These are phyloP conservation scores for Myotis daubentonii DNA, from an alignment of 2,797 vertebrate species.

Conservation along the genomic window DNA sequence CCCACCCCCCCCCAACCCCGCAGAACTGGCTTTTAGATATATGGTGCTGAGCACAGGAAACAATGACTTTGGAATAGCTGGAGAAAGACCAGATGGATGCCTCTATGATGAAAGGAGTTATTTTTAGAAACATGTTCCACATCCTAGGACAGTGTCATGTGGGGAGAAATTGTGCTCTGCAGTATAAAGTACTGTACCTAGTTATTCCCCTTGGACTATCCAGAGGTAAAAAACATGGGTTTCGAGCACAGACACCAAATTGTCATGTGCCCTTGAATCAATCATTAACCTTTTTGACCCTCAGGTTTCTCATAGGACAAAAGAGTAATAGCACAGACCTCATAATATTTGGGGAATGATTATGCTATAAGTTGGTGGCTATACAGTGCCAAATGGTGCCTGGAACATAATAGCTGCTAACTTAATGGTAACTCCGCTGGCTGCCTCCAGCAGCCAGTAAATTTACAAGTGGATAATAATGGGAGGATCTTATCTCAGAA, in stretches of 20 bases:
- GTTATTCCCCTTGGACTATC: not conserved
- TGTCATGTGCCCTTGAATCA: not conserved
- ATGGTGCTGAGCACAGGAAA: conserved; percentile 44
- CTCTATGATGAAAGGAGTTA: conserved; percentile 44
- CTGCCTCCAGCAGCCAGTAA: not conserved
- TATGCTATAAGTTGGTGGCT: not conserved
- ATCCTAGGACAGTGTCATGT: conserved; percentile 56
- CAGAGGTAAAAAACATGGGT: conserved; percentile 4
- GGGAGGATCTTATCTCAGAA: not conserved
- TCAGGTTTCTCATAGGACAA: not conserved
- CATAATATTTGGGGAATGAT: not conserved
- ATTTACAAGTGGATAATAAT: not conserved
- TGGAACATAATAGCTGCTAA: not conserved
- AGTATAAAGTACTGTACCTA: not conserved
- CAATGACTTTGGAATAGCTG: conserved; percentile 58
- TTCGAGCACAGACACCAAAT: not conserved
- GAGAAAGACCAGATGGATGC: conserved; percentile 74
- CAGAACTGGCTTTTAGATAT: conserved; percentile 22
- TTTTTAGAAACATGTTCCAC: conserved; percentile 78
- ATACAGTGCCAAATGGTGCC: not conserved
- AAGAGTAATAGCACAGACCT: not conserved
- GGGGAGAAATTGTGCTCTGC: conserved; percentile 41
- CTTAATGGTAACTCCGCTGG: not conserved
- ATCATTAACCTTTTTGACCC: conserved; percentile 8
- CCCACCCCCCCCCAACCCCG: not conserved